These are phyloP conservation scores for Passer domesticus DNA, from an alignment of 2,113 vertebrate genomes.

Conservation along the genomic window DNA sequence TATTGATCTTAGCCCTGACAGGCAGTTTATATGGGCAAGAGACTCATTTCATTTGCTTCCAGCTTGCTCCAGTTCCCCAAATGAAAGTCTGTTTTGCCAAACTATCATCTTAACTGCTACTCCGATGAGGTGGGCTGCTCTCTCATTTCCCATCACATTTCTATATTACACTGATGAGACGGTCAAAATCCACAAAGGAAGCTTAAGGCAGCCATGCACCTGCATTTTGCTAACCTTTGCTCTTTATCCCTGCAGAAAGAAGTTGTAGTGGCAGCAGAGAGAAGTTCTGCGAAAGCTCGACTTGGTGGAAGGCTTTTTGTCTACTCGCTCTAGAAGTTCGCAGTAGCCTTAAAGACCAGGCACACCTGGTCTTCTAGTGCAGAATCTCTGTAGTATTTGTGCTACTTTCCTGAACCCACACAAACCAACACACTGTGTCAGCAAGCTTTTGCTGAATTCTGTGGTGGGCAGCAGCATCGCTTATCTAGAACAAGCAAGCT, in stretches of 20 bases:
- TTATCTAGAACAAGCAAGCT: background rate
- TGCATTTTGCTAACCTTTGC: background rate
- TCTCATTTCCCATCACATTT: background rate
- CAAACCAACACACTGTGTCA: background rate
- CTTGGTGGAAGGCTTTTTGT: conserved; percentile 75
- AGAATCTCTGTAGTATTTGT: background rate
- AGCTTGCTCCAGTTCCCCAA: background rate
- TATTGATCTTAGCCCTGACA: background rate
- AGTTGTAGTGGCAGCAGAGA: conserved; percentile 75
- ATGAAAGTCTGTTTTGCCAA: background rate
- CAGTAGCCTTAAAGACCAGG: background rate
- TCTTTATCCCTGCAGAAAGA: conserved; percentile 70
- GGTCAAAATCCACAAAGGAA: background rate
- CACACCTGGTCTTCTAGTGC: background rate
- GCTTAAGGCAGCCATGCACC: background rate
- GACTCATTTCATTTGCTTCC: background rate
- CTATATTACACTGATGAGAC: fast-evolving
- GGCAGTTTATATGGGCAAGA: background rate
- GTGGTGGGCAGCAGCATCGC: background rate
- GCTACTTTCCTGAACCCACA: background rate
- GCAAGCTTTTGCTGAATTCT: background rate
- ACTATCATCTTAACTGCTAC: background rate
- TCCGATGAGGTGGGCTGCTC: background rate
- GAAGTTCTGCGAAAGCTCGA: conserved; percentile 74
- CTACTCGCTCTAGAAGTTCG: conserved; percentile 51